These are phyloP conservation scores for Suillia variegata DNA, from an alignment of 2,888 invertebrate genomes.

Conservation along the genomic window DNA sequence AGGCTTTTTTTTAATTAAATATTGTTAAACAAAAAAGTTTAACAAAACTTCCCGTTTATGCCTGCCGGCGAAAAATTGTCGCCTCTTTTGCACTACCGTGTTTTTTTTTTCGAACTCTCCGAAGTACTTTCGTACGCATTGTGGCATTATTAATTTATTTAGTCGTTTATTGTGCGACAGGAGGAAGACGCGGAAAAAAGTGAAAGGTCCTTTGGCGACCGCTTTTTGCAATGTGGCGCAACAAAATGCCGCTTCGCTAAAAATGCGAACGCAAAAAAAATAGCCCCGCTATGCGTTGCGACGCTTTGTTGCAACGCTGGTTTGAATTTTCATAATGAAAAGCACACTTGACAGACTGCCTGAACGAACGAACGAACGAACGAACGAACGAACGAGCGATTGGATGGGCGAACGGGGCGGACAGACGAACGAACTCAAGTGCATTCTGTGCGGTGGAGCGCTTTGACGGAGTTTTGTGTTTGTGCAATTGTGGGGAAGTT, in stretches of 20 bases:
- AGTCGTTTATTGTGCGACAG: slow-evolving; percentile 21
- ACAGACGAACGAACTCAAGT: not conserved
- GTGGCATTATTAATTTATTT: slow-evolving; percentile 35
- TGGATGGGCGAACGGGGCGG: not conserved
- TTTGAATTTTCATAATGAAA: not conserved
- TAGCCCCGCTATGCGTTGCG: no score
- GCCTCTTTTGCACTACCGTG: no score
- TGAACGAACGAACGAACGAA: no score
- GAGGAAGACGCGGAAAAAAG: not conserved
- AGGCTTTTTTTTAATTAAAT: no score
- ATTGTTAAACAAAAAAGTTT: no score
- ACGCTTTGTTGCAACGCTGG: not conserved
- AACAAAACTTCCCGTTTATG: no score
- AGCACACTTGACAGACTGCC: not conserved
- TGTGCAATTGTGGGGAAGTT: not conserved
- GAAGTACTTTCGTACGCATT: slow-evolving; percentile 23
- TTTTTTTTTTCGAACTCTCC: no score
- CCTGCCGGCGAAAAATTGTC: no score
- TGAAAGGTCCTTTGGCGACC: not conserved
- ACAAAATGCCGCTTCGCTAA: not conserved
- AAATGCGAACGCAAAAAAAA: not conserved
- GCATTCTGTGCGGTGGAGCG: not conserved
- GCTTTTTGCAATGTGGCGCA: not conserved
- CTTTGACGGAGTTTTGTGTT: not conserved
- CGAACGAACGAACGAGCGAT: no score